These are phyloP conservation scores for Imbricaverruca yamaguchii DNA, from an alignment of 2,888 invertebrate genomes.

Conservation along the genomic window DNA sequence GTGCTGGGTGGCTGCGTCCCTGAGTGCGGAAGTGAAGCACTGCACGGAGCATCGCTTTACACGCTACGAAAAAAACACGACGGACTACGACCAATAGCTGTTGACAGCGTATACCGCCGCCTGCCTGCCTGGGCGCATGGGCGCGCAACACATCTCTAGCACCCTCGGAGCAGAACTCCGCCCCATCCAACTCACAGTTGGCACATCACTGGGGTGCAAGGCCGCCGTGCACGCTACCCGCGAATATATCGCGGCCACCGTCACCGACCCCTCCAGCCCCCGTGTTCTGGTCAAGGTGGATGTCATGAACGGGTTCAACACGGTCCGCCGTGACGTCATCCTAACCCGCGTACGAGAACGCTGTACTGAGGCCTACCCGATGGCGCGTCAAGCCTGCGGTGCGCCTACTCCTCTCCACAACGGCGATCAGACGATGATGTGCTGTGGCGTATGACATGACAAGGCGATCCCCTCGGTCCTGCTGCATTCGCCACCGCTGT, in stretches of 20 bases:
- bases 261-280: not conserved
- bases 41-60: not conserved
- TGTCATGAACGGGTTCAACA: not conserved
- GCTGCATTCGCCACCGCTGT: too few relatives aligned
- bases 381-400: too few relatives aligned
- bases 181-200: not conserved
- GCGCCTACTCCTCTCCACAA: too few relatives aligned
- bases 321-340: too few relatives aligned
- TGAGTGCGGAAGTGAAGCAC: not conserved
- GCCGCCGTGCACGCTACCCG: not conserved
- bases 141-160: not conserved
- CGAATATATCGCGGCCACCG: not conserved
- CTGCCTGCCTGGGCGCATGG: not conserved
- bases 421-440: too few relatives aligned
- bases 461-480: too few relatives aligned
- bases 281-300: not conserved
- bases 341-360: too few relatives aligned
- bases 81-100: not conserved
- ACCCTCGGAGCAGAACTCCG: not conserved
- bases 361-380: too few relatives aligned
- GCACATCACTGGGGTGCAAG: not conserved
- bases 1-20: not conserved
- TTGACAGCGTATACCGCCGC: not conserved
- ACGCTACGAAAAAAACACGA: not conserved
- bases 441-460: too few relatives aligned